Base-by-base conservation (phyloP, 2,888 invertebrate species). In the Horisme vitalbata region DNA sequence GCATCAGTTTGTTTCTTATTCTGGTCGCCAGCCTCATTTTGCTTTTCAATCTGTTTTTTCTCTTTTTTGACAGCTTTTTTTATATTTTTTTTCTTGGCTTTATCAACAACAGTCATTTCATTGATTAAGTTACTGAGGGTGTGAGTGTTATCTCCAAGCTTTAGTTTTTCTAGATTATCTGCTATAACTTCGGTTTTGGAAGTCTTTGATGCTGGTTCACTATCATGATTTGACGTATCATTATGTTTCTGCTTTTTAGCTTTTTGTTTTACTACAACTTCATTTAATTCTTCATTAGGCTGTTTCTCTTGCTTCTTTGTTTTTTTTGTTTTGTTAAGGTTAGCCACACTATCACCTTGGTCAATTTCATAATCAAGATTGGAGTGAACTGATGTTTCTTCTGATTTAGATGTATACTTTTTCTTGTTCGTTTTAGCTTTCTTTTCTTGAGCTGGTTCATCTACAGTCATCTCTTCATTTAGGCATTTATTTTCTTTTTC, bases 51-150 rank as follows among this genome's bases (percentile, higher is more conserved):
- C 14, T 1, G 55, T n/a, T 56, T 53, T 38, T 68, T 75, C 7
- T 70, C 66, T 47, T 71, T 76, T 15, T 73, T 79, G 2, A 57
- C 50, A 45, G 71, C 75, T 10, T 66, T 63, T 52, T 57, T 76
- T 1, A 68, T 59, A 45, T 73, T 79, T 53, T 79, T 81, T 26
- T 66, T 68, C 41, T 79, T 81, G 7, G 68, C 66, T 53, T 79
- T 86, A 34, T 83, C 83, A 24, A 72, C 75, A n/a, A 87, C 84
- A 1, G 68, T 65, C 86, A 88, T 86, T 63, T 83, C 83, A 38
- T 85, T 84, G 5, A 88, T 63, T 11, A 88, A 51, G 47, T 75
- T 75, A 12, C 78, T 72, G 8, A 87, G 48, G 51, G 83, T 79
- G 41, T 86, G 79, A 12, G 85, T 61, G 56, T 85, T 88, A 43